Base-by-base conservation (phyloP, 1,140 invertebrate species). In the Leptoteleia sp. region DNA sequence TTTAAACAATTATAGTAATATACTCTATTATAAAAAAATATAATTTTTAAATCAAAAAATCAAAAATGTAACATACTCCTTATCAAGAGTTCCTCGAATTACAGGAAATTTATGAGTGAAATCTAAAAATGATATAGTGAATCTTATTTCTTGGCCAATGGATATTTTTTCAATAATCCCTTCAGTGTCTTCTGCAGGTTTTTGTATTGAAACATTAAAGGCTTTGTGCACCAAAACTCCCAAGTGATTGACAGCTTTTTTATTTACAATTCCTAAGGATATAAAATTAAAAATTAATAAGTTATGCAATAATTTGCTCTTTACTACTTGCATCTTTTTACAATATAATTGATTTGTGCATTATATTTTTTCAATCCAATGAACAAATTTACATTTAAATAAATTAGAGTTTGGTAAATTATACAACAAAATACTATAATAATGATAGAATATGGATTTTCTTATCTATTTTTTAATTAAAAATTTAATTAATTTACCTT, bases 191-290 rank as follows among this genome's bases (percentile, higher is more conserved):
- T 91, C 86, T 9, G 89, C 86, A 8, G 90, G 90, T 80, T 90
- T 91, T 16, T 91, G 91, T 48, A 94, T 90, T 3, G 92, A 92
- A 19, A 93, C 90, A 85, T 93, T 93, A 80, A 93, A 94, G 17
- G 91, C 89, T 81, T 92, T 91, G 79, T 94, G 92, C 1, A 93
- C 90, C 15, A 94, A 85, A 47, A 93, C 89, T 19, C 91, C 91
- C 43, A 94, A 85, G 86, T 93, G 91, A 80, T 92, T 92, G 4
- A 87, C 77, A 45, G 89, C 90, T 78, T 91, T 92, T 83, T 92
- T 93, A 76, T 91, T 93, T 9, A 93, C 91, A 76, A 92, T 80
- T 17, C 93, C 93, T 84, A 15, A n/a, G n/a, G n/a, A n/a, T n/a
- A n/a, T n/a, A n/a, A n/a, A n/a, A n/a, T n/a, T n/a, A n/a, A n/a